Evolutionary conservation across 2,113 vertebrate species (phyloP), one percentile per base, ranked within the genome.

Genomic region (Nothocercus nigrocapillus): DNA sequence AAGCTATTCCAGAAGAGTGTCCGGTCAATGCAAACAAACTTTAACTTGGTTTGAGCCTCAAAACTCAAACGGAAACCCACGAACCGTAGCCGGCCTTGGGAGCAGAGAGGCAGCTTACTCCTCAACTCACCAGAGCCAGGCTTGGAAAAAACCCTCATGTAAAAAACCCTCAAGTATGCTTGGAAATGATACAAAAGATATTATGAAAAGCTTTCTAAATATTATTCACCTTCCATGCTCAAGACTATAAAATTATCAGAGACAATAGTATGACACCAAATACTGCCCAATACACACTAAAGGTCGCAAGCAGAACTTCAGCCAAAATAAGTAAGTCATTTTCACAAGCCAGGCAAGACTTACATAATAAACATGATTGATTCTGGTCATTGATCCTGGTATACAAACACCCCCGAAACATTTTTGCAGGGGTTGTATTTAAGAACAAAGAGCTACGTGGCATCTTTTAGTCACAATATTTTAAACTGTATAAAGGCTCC

Each of bases 211-310:
- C 54, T 74, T 64, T 85, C 72, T 47, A 84, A 84, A 79, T 2
- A 1, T 45, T 77, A 92, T 73, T 76, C n/a, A 62, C 12, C 54
- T 69, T 91, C 49, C 34, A 45, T 45, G 45, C 13, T 56, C 44
- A 49, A 95, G 82, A 62, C 67, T 28, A 16, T 32, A 87, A 91
- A 82, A 93, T 83, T 93, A 73, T 34, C 66, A 85, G 64, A 80
- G n/a, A 40, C 53, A 79, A 20, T 47, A 80, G 75, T 59, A 62
- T 12, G 5, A 0, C 2, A 7, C 69, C 88, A 81, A 78, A 77
- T 21, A 7, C 77, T 30, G 63, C 30, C 40, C 11, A 1, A 32
- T 32, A 90, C 61, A 88, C 5, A 1, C 1, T 0, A 49, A 0
- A 3, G 28, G 58, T 84, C 79, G 89, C 89, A 76, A 85, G 36